Conservation (phyloP, 2,113 vertebrate genomes). For the Grammomys surdaster region DNA sequence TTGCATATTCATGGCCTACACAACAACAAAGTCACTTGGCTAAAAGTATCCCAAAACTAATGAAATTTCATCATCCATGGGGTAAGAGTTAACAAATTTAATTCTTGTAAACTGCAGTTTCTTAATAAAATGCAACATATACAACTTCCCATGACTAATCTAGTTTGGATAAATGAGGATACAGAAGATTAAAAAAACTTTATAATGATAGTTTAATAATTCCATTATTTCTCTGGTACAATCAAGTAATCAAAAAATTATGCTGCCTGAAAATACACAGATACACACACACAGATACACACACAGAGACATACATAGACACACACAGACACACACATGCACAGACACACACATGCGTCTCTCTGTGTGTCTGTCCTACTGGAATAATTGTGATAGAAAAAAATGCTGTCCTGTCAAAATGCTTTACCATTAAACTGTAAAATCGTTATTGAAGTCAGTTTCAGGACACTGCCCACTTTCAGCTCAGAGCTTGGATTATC, state of each 20-base stretch:
- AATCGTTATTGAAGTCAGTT: constrained; percentile 76
- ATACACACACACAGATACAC: background rate
- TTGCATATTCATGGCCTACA: background rate
- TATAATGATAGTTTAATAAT: constrained; percentile 24
- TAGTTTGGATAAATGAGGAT: background rate
- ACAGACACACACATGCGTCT: background rate
- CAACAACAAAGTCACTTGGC: background rate
- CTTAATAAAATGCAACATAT: constrained; percentile 30
- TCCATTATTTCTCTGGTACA: background rate
- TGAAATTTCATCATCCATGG: background rate
- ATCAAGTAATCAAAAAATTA: background rate
- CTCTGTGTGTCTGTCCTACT: background rate
- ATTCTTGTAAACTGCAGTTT: constrained; percentile 40
- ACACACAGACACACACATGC: background rate
- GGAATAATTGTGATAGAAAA: constrained; percentile 40
- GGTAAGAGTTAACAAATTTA: constrained; percentile 15
- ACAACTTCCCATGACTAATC: background rate
- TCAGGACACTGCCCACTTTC: constrained; percentile 79
- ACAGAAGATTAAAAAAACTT: constrained; percentile 12
- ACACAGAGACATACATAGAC: background rate
- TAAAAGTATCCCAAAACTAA: background rate
- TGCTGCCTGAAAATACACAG: background rate
- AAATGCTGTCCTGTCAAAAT: constrained; percentile 70
- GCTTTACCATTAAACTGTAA: constrained; percentile 69
- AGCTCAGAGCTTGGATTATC: constrained; percentile 63